These are phyloP conservation scores for Sipha flava DNA, from an alignment of 1,140 invertebrate genomes.

Conservation along the genomic window DNA sequence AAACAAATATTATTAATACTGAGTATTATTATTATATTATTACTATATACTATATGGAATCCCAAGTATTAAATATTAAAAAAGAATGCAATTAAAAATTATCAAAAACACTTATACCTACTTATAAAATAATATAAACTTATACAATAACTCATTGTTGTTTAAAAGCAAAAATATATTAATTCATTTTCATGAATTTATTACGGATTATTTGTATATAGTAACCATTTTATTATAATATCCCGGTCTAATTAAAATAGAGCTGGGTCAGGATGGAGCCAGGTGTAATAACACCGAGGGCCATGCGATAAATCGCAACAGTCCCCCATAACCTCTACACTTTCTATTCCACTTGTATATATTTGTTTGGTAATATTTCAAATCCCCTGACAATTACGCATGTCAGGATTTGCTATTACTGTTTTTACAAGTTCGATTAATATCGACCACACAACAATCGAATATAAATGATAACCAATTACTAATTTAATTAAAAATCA, in stretches of 20 bases:
- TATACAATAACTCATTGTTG: background rate
- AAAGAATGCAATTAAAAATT: too few relatives aligned
- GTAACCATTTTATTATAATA: background rate
- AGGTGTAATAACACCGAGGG: background rate
- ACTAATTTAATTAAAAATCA: background rate
- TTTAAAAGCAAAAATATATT: background rate
- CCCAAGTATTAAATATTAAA: too few relatives aligned
- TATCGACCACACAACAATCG: background rate
- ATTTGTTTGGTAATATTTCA: slow-evolving; percentile 27
- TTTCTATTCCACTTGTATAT: background rate
- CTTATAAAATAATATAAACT: background rate
- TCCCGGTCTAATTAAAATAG: slow-evolving; percentile 24
- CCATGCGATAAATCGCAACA: slow-evolving; percentile 3
- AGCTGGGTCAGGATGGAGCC: slow-evolving; percentile 1
- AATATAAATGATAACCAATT: background rate
- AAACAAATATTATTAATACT: too few relatives aligned
- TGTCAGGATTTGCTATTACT: background rate
- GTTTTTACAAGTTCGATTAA: background rate
- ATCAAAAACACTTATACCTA: too few relatives aligned
- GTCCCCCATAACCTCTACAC: background rate
- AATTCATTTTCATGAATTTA: background rate
- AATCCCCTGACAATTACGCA: slow-evolving; percentile 25
- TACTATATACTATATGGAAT: too few relatives aligned
- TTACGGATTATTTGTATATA: background rate
- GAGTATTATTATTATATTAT: too few relatives aligned